A percentile compares a stretch with the other conserved stretches of the same genome.
Conservation (phyloP, 2,888 invertebrate genomes). For the Theodoxus fluviatilis region DNA sequence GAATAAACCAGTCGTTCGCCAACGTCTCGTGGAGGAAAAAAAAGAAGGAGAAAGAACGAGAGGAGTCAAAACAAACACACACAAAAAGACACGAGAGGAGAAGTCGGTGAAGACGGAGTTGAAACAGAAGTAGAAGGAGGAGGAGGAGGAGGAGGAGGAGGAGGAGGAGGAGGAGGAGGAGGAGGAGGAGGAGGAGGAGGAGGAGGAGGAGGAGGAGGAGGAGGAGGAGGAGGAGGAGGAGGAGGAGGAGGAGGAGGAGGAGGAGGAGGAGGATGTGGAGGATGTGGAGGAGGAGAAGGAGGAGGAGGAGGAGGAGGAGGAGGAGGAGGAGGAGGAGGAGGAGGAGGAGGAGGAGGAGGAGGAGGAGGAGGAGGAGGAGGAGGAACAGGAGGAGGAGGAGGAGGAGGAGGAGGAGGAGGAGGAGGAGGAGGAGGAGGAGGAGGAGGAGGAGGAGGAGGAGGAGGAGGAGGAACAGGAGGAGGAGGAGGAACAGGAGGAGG, state of each 20-base stretch:
- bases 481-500: too few species aligned
- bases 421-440: too few species aligned
- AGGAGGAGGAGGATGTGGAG: neutral
- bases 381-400: too few species aligned
- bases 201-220: neutral
- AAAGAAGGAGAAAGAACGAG: too few species aligned
- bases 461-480: too few species aligned
- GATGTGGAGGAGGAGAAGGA: neutral
- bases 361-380: slow-evolving; percentile 14
- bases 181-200: neutral
- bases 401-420: too few species aligned
- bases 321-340: slow-evolving; percentile 1
- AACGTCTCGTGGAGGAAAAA: too few species aligned
- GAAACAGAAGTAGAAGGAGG: slow-evolving; percentile 6
- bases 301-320: neutral
- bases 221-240: neutral
- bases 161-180: neutral
- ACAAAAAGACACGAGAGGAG: too few species aligned
- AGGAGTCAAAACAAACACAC: too few species aligned
- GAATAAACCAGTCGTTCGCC: too few species aligned
- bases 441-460: too few species aligned
- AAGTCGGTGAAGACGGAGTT: too few species aligned
- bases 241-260: neutral
- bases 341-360: neutral
- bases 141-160: neutral